phyloP scores from a whole-genome alignment of 2,113 vertebrate genomes.

The Phalacrocorax pelagicus region DNA sequence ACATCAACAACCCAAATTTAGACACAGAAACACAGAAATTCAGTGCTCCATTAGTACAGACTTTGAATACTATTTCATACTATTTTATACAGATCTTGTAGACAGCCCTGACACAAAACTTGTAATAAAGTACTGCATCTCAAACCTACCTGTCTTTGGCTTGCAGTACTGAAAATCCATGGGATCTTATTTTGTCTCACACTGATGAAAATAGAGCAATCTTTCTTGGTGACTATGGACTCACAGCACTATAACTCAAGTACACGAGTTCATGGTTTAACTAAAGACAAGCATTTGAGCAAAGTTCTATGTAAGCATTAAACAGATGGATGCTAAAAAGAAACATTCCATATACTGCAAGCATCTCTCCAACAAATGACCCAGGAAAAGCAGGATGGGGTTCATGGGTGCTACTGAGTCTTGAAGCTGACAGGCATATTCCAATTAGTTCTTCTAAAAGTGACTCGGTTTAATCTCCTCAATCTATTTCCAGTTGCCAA shows the following conservation, averaged over 20 bases:
- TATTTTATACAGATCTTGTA: neutral
- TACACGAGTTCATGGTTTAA: neutral
- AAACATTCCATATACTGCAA: neutral
- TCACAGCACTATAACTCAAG: neutral
- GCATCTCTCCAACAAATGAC: neutral
- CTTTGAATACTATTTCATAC: neutral
- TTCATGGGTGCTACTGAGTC: accelerated
- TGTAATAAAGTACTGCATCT: neutral
- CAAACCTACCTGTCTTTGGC: neutral
- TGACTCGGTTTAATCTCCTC: neutral
- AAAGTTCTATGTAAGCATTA: neutral
- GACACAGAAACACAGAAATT: neutral
- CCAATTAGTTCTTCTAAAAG: slow-evolving; percentile 1
- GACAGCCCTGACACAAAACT: neutral
- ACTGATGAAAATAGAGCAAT: neutral
- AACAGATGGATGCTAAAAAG: slow-evolving; percentile 17
- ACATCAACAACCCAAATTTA: slow-evolving; percentile 1
- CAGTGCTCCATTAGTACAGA: neutral
- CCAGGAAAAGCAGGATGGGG: neutral
- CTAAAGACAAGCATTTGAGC: neutral
- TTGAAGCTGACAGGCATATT: neutral
- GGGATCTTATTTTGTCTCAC: neutral
- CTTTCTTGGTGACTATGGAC: neutral
- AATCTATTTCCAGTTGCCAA: neutral
- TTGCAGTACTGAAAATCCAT: neutral